Base-by-base conservation (phyloP, 1,140 invertebrate species). In the Delia radicum region DNA sequence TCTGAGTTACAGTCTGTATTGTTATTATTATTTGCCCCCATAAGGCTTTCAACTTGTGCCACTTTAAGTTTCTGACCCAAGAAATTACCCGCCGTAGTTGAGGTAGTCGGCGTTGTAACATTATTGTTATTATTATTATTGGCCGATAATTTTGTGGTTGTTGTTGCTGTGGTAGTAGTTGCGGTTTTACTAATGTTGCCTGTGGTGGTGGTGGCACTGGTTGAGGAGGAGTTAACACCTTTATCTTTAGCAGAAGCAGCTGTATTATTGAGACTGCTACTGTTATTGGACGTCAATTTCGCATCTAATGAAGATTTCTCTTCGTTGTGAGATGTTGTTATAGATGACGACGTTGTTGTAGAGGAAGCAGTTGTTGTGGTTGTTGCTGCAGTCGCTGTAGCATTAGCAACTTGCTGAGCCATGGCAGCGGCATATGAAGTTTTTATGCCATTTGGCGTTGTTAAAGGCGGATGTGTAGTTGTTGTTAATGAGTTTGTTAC, bases 11-110 rank as follows among this genome's bases (percentile, higher is more conserved):
- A 62, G 42, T 85, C 84, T 33, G 65, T 37, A 24, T 31, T 33
- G 37, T 33, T 69, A 37, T 31, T 33, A 24, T 31, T 33, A 69
- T 82, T 82, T 18, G 81, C 82, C 12, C 82, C 83, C 10, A 85
- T 65, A 69, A 69, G 65, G 29, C 83, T 82, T 74, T 85, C 83
- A 13, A 83, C 81, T 42, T 85, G 83, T 10, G 83, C 82, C 26
- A 83, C 83, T 79, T 85, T 85, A 24, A 85, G 77, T 48, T 85
- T 85, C 62, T 83, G 83, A 31, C 83, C 83, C 24, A 83, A 72
- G 78, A 85, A 84, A 72, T 82, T 85, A 27, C 79, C 80, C 37
- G 82, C 81, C 1, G 83, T 85, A 73, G 80, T 81, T 73, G 75
- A 76, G 69, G 75, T 76, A 73, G 69, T 73, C 27, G 81, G 77